phyloP scores from a whole-genome alignment of 2,113 vertebrate genomes.

The Trogon surrucura region DNA sequence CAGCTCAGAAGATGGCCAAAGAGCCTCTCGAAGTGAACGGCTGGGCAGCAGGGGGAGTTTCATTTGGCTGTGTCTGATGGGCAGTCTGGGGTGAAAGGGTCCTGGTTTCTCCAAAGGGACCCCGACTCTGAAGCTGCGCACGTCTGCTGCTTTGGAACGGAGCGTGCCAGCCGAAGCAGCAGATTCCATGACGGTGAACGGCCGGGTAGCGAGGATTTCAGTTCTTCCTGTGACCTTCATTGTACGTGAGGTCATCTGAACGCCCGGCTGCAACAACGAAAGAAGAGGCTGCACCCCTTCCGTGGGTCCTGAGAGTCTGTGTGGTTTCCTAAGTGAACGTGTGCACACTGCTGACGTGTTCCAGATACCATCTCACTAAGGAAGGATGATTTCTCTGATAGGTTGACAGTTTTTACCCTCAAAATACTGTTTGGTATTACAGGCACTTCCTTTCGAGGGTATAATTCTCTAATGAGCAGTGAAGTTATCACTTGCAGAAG shows the following conservation, averaged over 20 bases:
- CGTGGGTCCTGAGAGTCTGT: neutral
- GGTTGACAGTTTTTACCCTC: neutral
- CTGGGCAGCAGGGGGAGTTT: neutral
- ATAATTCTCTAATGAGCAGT: neutral
- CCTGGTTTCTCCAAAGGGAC: neutral
- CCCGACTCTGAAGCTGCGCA: neutral
- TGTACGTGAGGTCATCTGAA: neutral
- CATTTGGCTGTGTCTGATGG: rapidly evolving
- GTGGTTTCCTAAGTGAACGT: neutral
- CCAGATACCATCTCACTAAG: neutral
- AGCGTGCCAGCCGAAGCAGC: neutral
- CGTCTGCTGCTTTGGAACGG: neutral
- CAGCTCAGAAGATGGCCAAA: neutral
- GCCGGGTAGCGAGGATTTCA: neutral
- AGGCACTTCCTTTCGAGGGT: neutral
- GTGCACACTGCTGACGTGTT: neutral
- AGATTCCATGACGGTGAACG: neutral
- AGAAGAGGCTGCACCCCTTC: neutral
- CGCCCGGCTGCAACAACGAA: neutral
- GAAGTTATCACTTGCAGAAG: neutral
- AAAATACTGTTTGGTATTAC: neutral
- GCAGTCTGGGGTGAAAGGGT: neutral
- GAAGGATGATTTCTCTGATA: neutral
- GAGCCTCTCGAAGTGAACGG: neutral
- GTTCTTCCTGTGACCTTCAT: neutral